Evolutionary conservation across 2,888 invertebrate species (phyloP), one percentile per base, ranked within the genome.

Genomic region (Saturnia japonica): DNA sequence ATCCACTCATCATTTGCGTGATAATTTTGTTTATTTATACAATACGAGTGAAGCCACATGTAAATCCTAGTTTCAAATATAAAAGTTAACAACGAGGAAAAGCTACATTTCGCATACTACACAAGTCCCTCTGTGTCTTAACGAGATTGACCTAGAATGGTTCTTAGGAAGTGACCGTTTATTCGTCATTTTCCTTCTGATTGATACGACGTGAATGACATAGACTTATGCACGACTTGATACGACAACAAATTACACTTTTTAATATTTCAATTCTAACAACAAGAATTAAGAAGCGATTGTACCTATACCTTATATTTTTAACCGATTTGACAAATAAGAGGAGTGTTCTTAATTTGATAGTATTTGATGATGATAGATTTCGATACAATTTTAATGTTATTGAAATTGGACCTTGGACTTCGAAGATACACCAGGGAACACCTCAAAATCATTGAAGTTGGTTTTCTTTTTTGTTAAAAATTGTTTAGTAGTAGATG

Each of bases 101-200:
- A 64, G 40, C 64, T 19, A n/a, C 64, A 40, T 19, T 40, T 11
- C n/a, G 28, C n/a, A 40, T 25, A 60, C 51, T 47, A n/a, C n/a
- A n/a, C 14, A 68, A 22, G 47, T 54, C 51, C 68, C 28, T 51
- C 40, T 25, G 69, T 51, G 47, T 60, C 76, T 82, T 87, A 90
- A 91, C 87, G 72, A 87, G 88, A 88, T 85, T 89, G 91, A 91
- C 91, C 91, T 90, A 90, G 91, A 89, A 85, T 84, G 84, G 82
- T 82, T 80, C 86, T 85, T 88, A 90, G 92, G 92, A 91, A 91
- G 89, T 90, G 79, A 78, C 76, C 87, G 87, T 88, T 91, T 91
- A 87, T 84, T 72, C 82, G 82, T 88, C 83, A 89, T 91, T 91
- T 91, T 91, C 91, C 91, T 91, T 84, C 88, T 86, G 83, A 82